Evolutionary conservation across 2,113 vertebrate species (phyloP), one percentile per base, ranked within the genome.

Genomic region (Gasterosteus aculeatus): DNA sequence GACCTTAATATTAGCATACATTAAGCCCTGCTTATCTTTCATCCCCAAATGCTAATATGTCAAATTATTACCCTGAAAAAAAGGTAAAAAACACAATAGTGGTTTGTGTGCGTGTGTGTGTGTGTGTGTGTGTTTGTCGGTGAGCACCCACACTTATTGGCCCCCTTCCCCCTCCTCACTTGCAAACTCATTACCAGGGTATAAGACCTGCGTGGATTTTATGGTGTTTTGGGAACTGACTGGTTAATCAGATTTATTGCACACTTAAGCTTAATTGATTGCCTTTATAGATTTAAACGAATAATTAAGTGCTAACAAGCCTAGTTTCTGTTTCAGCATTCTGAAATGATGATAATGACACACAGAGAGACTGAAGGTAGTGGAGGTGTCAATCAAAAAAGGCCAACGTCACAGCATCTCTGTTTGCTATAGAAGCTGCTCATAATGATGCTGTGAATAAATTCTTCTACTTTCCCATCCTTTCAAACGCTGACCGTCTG

Each of bases 231-330:
- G 90, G 91, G 91, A 93, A 92, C 90, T 89, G 92, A 93, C 91
- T 91, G 87, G 89, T 92, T 93, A 94, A 94, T 94, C 90, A 91
- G 90, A 93, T 93, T 92, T 94, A 94, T 91, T 92, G 89, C 91
- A 90, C 89, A 93, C 90, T 93, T 93, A 94, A 91, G 85, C 87
- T 90, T 93, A 94, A 94, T 93, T 92, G 91, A 93, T 94, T 92
- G 92, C 79, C 87, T 94, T 93, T 92, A 93, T 91, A 88, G 89
- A 90, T 91, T 88, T 77, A 94, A 93, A 94, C 94, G 87, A 94
- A 93, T 94, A 94, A 93, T 94, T 92, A 94, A 90, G 86, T 73
- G 80, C 82, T 90, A 92, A 92, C 91, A 92, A 91, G 88, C 81
- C 79, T 81, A 82, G 88, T 88, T 85, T 91, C 86, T 84, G 87